Base-by-base conservation (phyloP, 30 jellyfish, hydroid and myxozoan species). In the Aurelia sp. region DNA sequence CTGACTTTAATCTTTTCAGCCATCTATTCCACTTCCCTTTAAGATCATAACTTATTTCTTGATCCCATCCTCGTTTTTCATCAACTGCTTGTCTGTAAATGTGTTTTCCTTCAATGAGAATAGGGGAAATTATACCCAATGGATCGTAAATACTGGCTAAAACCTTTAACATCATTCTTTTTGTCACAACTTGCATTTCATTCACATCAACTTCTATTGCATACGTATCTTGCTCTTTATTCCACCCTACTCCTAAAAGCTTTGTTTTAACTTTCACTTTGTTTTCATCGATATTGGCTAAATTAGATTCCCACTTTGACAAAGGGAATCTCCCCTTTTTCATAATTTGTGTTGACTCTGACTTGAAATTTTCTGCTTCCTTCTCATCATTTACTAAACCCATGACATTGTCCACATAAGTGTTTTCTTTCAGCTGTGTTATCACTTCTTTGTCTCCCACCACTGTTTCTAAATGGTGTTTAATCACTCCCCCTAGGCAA, bases 31-130 rank as follows among this genome's bases (percentile, higher is more conserved):
- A 83, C 55, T 71, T 83, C 72, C 24, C 87, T 67, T 30, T 71
- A 35, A 68, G 30, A 27, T 70, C 86, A 5, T 12, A 40, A 63
- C 92, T 83, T 30, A 83, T 47, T 44, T 72, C 86, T 10, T 59
- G 13, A 40, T 72, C 86, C 92, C 80, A 83, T 21, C 92, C 80
- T 59, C 24, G 18, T 21, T 58, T 83, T 41, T 83, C 92, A 61
- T 72, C 87, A 13, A 83, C 92, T 55, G 92, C 92, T 70, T 55
- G n/a, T 31, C 92, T 47, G 48, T 72, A 83, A 35, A 71, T 38
- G 38, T 83, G 86, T 50, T 81, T 83, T 38, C 80, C 92, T 63
- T 83, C 80, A 18, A 83, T 73, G 11, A 83, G 75, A 22, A 61
- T 27, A 27, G 33, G 33, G 33, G 33, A 27, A 27, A 27, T 27